Percentiles rank a stretch among this genome's conserved stretches.
phyloP scores from a whole-genome alignment of 2,797 vertebrate species.

The Premnoplex brunnescens region DNA sequence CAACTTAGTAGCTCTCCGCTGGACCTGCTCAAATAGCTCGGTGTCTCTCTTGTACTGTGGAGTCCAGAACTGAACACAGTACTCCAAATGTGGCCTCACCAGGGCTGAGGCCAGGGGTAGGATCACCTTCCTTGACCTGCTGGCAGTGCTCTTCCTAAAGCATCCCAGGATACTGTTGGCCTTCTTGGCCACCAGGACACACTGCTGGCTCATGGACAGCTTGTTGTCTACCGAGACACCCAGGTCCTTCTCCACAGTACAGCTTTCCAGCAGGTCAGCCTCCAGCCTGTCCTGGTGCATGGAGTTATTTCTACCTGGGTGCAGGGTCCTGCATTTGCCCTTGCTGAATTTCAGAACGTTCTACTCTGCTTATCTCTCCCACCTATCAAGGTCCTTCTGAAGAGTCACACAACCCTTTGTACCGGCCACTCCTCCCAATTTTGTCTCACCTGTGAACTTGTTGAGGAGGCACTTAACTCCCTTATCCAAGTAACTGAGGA shows the following conservation, averaged over 20 bases:
- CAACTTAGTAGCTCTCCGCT: background rate
- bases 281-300: background rate
- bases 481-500: background rate
- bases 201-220: background rate
- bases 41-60: background rate
- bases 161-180: too few relatives aligned
- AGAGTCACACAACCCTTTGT: background rate
- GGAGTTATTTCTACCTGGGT: background rate
- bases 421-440: fast-evolving
- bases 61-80: fast-evolving
- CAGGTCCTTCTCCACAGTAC: background rate
- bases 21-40: background rate
- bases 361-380: background rate
- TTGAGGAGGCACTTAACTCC: background rate
- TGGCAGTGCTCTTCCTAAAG: background rate
- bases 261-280: background rate
- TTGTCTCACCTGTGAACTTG: background rate
- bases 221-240: background rate
- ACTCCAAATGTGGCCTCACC: background rate
- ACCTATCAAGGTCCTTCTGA: background rate
- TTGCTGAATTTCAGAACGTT: background rate
- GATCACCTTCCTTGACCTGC: background rate
- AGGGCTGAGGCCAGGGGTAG: background rate
- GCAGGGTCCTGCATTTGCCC: background rate
- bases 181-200: background rate